These are phyloP conservation scores for Hermaeophaga mercurialis DNA, from an alignment of 2,888 invertebrate species.

Conservation along the genomic window DNA sequence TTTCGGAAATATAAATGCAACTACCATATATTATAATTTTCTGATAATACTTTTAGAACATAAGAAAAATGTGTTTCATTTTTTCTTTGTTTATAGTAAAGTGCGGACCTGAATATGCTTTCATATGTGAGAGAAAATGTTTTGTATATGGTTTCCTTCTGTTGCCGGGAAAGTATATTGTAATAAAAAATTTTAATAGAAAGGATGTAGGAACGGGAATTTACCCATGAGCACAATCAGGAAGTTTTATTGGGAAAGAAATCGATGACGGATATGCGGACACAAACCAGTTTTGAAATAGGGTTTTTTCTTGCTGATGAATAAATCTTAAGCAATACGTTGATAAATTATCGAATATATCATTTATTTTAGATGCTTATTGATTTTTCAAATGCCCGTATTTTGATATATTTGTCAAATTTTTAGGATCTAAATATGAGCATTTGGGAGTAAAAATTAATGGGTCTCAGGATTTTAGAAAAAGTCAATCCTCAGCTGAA, in stretches of 20 bases:
- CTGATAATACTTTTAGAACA: not conserved
- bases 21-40: not conserved
- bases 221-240: not conserved
- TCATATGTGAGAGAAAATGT: not conserved
- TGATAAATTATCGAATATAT: too few relatives aligned
- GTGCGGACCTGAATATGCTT: not conserved
- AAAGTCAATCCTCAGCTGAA: too few relatives aligned
- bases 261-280: not conserved
- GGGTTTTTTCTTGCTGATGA: too few relatives aligned
- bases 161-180: not conserved
- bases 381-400: too few relatives aligned
- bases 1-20: not conserved
- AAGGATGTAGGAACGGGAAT: not conserved
- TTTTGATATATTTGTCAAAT: too few relatives aligned
- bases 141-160: constrained; percentile 1
- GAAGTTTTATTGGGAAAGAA: not conserved
- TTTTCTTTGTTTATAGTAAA: not conserved
- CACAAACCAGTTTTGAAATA: constrained; percentile 6
- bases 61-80: not conserved
- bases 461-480: too few relatives aligned
- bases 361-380: too few relatives aligned
- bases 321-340: too few relatives aligned
- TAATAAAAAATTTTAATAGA: constrained; percentile 12
- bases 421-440: too few relatives aligned
- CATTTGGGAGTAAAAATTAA: too few relatives aligned